A percentile compares a stretch with the other conserved stretches of the same genome.
phyloP scores from a whole-genome alignment of 2,888 invertebrate species.

The Nomada hirtipes region DNA sequence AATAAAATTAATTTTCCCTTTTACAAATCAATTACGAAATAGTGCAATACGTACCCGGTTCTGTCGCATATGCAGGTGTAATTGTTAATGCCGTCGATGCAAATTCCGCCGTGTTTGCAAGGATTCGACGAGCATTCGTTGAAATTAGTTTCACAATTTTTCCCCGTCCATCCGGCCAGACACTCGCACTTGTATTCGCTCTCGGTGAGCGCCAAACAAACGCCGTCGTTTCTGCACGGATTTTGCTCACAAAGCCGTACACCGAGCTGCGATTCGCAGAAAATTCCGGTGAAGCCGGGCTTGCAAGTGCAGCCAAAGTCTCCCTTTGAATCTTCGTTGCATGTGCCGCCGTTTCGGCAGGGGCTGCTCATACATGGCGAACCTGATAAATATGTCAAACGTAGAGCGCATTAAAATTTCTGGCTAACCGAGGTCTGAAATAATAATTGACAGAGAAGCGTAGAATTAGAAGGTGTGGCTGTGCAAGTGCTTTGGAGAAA shows the following conservation, averaged over 20 bases:
- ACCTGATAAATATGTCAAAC: conserved; percentile 83
- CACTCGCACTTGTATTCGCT: conserved; percentile 85
- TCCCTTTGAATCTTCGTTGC: conserved; percentile 89
- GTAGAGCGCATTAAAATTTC: background rate
- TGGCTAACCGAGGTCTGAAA: too few relatives aligned
- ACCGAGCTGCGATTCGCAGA: conserved; percentile 91
- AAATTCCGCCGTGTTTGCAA: conserved; percentile 90
- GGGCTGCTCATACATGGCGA: conserved; percentile 89
- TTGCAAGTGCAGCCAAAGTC: conserved; percentile 90
- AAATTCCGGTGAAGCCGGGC: conserved; percentile 87
- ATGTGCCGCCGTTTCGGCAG: conserved; percentile 91
- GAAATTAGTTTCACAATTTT: conserved; percentile 89
- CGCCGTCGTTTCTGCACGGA: conserved; percentile 93
- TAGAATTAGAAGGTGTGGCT: background rate
- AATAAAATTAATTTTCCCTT: too few relatives aligned
- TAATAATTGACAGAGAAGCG: conserved; percentile 6
- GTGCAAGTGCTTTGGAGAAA: background rate
- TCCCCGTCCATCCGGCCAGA: conserved; percentile 88
- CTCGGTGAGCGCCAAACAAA: conserved; percentile 88
- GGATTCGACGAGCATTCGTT: conserved; percentile 91
- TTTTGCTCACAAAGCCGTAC: conserved; percentile 89
- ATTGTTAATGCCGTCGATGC: conserved; percentile 88
- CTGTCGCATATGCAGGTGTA: conserved; percentile 91
- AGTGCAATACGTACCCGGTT: conserved; percentile 85
- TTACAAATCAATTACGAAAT: background rate